Conservation (phyloP, 1,140 invertebrate genomes). For the Drosophila truncata region DNA sequence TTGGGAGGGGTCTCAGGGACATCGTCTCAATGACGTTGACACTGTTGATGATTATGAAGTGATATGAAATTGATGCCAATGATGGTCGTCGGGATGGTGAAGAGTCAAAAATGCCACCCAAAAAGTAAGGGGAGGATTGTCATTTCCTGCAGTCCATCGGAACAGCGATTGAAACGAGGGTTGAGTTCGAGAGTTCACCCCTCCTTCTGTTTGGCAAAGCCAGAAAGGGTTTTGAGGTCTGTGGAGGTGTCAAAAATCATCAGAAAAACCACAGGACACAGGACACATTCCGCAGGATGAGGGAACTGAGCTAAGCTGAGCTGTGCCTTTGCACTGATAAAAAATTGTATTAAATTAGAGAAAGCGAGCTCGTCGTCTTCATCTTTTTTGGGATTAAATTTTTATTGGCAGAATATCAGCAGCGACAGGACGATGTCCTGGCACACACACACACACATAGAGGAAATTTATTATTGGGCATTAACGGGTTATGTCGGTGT, state of each 20-base stretch:
- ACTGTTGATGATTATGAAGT: conserved; percentile 80
- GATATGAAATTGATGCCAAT: conserved; percentile 83
- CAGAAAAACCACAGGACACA: conserved; percentile 34
- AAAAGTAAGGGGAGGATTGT: conserved; percentile 18
- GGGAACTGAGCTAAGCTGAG: conserved; percentile 24
- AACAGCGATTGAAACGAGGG: conserved; percentile 40
- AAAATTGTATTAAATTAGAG: conserved; percentile 76
- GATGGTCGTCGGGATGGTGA: conserved; percentile 74
- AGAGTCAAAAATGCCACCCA: conserved; percentile 61
- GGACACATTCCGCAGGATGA: not conserved
- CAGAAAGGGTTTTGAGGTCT: conserved; percentile 54
- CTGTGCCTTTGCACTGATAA: conserved; percentile 64
- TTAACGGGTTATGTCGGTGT: conserved; percentile 70
- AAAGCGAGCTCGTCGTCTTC: conserved; percentile 28
- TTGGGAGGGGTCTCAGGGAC: conserved; percentile 20
- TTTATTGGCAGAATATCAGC: conserved; percentile 82
- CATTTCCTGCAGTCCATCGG: conserved; percentile 55
- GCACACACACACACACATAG: conserved; percentile 17
- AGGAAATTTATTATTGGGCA: conserved; percentile 75
- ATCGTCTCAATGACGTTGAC: conserved; percentile 63
- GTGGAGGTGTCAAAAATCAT: conserved; percentile 73
- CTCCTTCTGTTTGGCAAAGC: not conserved
- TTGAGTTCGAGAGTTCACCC: conserved; percentile 27
- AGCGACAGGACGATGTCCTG: conserved; percentile 7
- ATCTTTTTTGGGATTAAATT: conserved; percentile 72